Base-by-base conservation (phyloP, 2,113 vertebrate species). In the Colaptes auratus region DNA sequence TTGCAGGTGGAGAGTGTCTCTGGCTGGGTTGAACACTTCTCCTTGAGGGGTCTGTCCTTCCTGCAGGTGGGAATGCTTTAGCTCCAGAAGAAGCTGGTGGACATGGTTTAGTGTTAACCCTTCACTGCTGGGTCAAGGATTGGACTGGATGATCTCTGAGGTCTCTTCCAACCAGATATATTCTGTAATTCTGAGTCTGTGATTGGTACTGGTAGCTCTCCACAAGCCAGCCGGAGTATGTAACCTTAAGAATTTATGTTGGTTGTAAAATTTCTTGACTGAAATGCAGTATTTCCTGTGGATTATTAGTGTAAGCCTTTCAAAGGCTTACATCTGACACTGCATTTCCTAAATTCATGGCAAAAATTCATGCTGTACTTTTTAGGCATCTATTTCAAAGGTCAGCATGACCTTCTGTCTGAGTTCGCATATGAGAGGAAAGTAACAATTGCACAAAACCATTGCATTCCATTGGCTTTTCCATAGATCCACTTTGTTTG, bases 211-310 rank as follows among this genome's bases (percentile, higher is more conserved):
- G 1, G 63, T 44, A 87, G 58, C 20, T 90, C 35, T 83, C 44
- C 15, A 58, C 66, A 86, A 91, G 31, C 25, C 58, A 71, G 30
- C 24, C 58, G 73, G 77, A 91, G n/a, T 77, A 74, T 16, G 39
- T 64, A 56, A n/a, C 30, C 21, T 6, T 93, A 79, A 89, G 55
- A 92, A 94, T 85, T 93, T 73, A 73, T 46, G 59, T 65, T 89
- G 63, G 44, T 67, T 89, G 39, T 85, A 89, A 86, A 86, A 82
- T 89, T 72, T 73, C 74, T 70, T 72, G 44, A 82, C 63, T 72
- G 70, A 90, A 94, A 61, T 61, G 16, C 39, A 61, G 24, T 75
- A 72, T 95, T 89, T 95, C 76, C 44, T 91, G 9, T 81, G 58
- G 67, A 69, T 95, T 94, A 88, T 67, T 94, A 65, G 12, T n/a